Conservation (phyloP, 2,113 vertebrate species). For the Bufo bufo region DNA sequence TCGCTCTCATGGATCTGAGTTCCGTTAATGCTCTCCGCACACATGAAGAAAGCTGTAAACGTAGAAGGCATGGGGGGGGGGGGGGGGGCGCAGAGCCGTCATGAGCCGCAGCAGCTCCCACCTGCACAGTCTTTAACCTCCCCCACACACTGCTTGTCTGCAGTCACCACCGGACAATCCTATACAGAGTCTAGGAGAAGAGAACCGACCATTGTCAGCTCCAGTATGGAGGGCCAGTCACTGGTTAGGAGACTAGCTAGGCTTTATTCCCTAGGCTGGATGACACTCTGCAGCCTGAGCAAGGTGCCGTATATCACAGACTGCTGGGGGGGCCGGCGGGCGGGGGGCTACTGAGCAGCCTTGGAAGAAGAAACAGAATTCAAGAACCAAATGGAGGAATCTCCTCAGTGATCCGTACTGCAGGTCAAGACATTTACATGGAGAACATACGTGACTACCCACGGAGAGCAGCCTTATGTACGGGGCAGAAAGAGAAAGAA, state of each 20-base stretch:
- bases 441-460: no score
- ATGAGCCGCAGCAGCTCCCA: neutral
- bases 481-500: no score
- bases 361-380: neutral
- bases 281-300: slow-evolving; percentile 25
- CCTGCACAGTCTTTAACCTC: slow-evolving; percentile 40
- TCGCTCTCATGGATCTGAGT: neutral
- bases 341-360: neutral
- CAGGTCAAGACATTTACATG: neutral
- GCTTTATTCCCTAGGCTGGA: neutral
- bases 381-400: neutral
- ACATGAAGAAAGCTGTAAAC: neutral
- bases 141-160: neutral
- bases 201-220: neutral
- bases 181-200: neutral
- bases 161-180: neutral
- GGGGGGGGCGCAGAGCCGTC: neutral
- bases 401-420: neutral
- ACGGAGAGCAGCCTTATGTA: neutral
- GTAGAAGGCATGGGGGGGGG: neutral
- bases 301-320: slow-evolving; percentile 8
- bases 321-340: neutral
- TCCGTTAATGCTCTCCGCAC: neutral
- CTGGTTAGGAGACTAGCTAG: neutral
- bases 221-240: neutral